Evolutionary conservation across 2,797 vertebrate species (phyloP), one percentile per base, ranked within the genome.

Genomic region (Scarus forsteni): DNA sequence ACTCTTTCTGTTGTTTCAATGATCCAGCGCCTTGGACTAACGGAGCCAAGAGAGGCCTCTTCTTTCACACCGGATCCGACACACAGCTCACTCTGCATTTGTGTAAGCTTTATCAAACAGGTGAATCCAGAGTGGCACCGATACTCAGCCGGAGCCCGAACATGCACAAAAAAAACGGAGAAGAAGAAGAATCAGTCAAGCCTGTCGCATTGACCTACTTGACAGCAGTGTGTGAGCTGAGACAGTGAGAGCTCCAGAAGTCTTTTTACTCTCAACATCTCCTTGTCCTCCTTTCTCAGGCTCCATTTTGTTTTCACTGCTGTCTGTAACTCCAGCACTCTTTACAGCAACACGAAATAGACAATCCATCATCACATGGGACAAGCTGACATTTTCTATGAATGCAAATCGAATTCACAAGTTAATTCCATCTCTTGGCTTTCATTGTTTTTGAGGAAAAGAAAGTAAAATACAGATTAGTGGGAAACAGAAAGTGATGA

Each of bases 121-220:
- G 88, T 89, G 88, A 85, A 85, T 85, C 69, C 58, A 54, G 51
- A 36, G 1, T 74, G 79, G 80, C 87, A 83, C 73, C 75, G 61
- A 63, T 7, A 10, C 77, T 79, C 65, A 66, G 75, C 39, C 3
- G 62, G 60, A 67, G 84, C 67, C 80, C 36, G 79, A 80, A 81
- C 75, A 83, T 4, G 4, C 27, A 27, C 27, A 27, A 27, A 27
- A 27, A 83, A 82, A 80, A 75, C 73, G 64, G 66, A 18, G 78
- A 66, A 77, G 85, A 81, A 27, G 66, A 75, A 75, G 61, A 88
- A 78, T 83, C 88, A 89, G 85, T 90, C 81, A 83, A 83, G 87
- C 88, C 82, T 86, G 85, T 85, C 73, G 68, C 76, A 59, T 69
- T 91, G 91, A 92, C 90, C 90, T 92, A 92, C 86, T 91, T 91